These are phyloP conservation scores for Xiphophorus hellerii DNA, from an alignment of 2,113 vertebrate species.

Conservation along the genomic window DNA sequence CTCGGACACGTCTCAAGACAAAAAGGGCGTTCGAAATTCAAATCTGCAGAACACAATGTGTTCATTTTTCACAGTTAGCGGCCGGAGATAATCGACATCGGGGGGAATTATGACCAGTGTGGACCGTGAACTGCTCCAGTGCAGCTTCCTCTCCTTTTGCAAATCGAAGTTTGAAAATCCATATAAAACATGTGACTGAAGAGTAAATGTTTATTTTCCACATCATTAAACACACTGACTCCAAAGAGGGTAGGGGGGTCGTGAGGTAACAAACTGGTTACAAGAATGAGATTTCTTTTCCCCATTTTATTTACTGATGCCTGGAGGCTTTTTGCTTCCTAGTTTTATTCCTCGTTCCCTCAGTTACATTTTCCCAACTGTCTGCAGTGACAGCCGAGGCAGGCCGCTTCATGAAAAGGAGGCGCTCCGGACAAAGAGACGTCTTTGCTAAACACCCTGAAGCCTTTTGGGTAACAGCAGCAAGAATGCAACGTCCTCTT, in stretches of 20 bases:
- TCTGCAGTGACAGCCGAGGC: constrained; percentile 37
- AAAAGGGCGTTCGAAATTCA: not conserved
- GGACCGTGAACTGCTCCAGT: not conserved
- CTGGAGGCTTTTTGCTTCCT: constrained; percentile 40
- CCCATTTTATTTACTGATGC: constrained; percentile 1
- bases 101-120: not conserved
- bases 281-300: not conserved
- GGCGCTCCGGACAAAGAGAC: constrained; percentile 67
- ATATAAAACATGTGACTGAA: not conserved
- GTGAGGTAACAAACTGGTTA: not conserved
- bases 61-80: not conserved
- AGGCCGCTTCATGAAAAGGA: constrained; percentile 42
- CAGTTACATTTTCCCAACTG: constrained; percentile 32
- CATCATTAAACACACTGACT: not conserved
- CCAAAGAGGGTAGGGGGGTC: not conserved
- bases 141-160: not conserved
- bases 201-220: constrained; percentile 7
- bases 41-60: not conserved
- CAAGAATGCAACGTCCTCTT: constrained; percentile 65
- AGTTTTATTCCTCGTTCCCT: constrained; percentile 16
- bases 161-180: not conserved
- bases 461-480: constrained; percentile 62
- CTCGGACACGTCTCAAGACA: not conserved
- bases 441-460: constrained; percentile 65
- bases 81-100: not conserved